Percentiles rank a stretch among this genome's conserved stretches.
Conservation (phyloP, 2,888 invertebrate genomes). For the Poecilobothrus nobilitatus region DNA sequence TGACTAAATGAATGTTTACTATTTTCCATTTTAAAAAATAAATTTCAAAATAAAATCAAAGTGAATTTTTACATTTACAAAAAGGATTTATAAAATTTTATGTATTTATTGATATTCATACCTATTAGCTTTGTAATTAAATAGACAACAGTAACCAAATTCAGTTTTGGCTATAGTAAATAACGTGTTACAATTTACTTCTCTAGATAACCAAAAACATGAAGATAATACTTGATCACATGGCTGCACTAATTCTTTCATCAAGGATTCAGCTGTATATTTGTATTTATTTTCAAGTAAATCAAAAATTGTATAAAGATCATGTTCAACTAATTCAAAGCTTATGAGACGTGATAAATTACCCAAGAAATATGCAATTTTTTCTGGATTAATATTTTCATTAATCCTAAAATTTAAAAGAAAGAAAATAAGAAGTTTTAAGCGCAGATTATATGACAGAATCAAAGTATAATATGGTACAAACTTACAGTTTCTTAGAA, state of each 20-base stretch:
- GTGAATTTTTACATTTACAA: conserved; percentile 22
- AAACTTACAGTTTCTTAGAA: conserved; percentile 47
- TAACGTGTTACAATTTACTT: conserved; percentile 30
- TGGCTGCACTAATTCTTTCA: conserved; percentile 36
- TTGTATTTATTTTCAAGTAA: conserved; percentile 25
- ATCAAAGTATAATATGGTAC: too few relatives aligned
- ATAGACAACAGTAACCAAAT: conserved; percentile 36
- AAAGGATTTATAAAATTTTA: too few relatives aligned
- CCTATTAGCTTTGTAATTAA: conserved; percentile 31
- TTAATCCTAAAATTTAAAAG: background rate
- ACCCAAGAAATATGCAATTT: conserved; percentile 8
- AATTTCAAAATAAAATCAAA: background rate
- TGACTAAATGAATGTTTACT: conserved; percentile 17
- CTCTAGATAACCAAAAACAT: conserved; percentile 32
- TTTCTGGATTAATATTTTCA: background rate
- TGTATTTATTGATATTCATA: background rate
- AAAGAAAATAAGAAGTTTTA: too few relatives aligned
- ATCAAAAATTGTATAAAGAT: conserved; percentile 25
- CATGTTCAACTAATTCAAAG: conserved; percentile 15
- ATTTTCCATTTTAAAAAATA: background rate
- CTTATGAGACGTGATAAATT: conserved; percentile 13
- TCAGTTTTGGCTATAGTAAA: conserved; percentile 31
- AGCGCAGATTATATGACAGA: too few relatives aligned
- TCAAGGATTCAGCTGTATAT: conserved; percentile 31
- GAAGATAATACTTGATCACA: conserved; percentile 25